phyloP scores from a whole-genome alignment of 2,888 invertebrate genomes.

The Agrotis exclamationis region DNA sequence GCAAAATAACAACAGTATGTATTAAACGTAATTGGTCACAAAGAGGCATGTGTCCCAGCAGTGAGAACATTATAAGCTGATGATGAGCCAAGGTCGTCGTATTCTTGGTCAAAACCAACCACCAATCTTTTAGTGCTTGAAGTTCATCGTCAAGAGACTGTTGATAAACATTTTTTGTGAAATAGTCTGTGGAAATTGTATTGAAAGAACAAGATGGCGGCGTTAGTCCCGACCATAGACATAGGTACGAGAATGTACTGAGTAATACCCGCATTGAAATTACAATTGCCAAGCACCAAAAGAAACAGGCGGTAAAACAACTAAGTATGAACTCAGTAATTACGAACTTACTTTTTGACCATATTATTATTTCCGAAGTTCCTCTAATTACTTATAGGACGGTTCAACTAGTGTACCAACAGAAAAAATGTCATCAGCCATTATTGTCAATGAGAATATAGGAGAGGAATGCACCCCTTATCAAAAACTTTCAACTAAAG shows the following conservation, averaged over 20 bases:
- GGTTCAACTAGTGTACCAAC: neutral
- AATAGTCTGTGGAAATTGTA: neutral
- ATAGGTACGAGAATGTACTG: too few species aligned
- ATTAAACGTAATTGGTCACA: too few species aligned
- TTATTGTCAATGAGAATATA: constrained; percentile 29
- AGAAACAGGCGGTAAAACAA: too few species aligned
- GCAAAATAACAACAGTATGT: too few species aligned
- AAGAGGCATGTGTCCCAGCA: too few species aligned
- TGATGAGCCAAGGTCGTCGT: too few species aligned
- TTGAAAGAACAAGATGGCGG: neutral
- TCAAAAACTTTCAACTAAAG: constrained; percentile 73
- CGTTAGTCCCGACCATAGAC: neutral
- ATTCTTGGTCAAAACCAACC: too few species aligned
- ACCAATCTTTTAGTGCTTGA: neutral
- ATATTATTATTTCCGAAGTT: neutral
- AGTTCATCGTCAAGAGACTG: neutral
- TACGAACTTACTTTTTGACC: neutral
- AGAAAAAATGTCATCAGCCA: neutral
- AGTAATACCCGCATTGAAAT: too few species aligned
- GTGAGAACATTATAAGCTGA: too few species aligned
- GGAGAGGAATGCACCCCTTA: constrained; percentile 4
- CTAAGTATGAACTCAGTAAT: neutral
- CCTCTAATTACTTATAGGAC: neutral
- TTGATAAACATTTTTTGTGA: neutral
- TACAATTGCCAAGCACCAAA: too few species aligned